Evolutionary conservation across 2,113 vertebrate genomes (phyloP).

Genomic region (Dunckerocampus dactyliophorus): DNA sequence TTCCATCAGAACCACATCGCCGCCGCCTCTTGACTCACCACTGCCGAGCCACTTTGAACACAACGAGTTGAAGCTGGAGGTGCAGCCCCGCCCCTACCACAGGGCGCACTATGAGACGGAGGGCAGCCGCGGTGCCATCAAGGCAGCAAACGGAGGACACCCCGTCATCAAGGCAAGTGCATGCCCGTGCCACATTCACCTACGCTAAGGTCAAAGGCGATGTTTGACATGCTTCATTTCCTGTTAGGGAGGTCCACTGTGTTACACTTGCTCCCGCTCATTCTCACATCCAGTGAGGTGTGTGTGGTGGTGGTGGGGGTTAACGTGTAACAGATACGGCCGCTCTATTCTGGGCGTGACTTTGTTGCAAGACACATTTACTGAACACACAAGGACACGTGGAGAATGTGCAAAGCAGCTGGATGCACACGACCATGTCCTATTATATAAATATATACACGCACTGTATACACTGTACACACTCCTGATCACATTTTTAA

Average conservation of each 20-base stretch:
- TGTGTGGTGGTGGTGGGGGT: background rate
- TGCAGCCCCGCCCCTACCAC: slow-evolving; percentile 91
- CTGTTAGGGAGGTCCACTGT: too few relatives aligned
- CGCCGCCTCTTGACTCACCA: slow-evolving; percentile 89
- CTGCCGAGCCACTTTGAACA: slow-evolving; percentile 86
- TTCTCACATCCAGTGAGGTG: too few relatives aligned
- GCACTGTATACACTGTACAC: too few relatives aligned
- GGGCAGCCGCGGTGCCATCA: slow-evolving; percentile 93
- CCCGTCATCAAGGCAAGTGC: slow-evolving; percentile 83
- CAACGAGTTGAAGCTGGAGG: slow-evolving; percentile 89
- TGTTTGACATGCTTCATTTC: background rate
- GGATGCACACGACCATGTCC: too few relatives aligned
- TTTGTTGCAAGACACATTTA: slow-evolving; percentile 15
- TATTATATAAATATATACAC: too few relatives aligned
- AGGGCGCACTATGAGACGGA: slow-evolving; percentile 97
- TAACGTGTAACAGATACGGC: slow-evolving; percentile 65
- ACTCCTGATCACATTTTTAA: too few relatives aligned
- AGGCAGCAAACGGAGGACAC: slow-evolving; percentile 84
- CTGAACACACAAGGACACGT: background rate
- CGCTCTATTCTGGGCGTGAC: slow-evolving; percentile 50
- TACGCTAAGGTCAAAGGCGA: too few relatives aligned
- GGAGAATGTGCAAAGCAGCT: too few relatives aligned
- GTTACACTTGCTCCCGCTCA: too few relatives aligned
- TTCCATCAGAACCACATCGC: slow-evolving; percentile 80
- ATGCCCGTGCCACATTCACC: too few relatives aligned